Evolutionary conservation across 2,797 vertebrate genomes (phyloP).

Genomic region (Rhincodon typus): DNA sequence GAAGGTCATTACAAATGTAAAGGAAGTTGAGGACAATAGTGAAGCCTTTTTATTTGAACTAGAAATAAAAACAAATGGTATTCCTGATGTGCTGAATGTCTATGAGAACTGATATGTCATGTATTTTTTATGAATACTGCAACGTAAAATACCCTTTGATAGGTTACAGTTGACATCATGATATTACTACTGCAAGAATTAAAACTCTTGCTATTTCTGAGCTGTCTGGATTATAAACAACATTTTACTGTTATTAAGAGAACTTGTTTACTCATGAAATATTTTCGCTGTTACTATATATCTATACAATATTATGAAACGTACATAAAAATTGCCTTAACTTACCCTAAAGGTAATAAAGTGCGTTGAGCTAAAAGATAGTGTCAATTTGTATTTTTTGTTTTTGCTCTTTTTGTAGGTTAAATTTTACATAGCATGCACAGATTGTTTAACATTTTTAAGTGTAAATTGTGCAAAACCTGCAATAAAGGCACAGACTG

Average conservation of each 20-base stretch:
- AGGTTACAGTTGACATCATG: neutral
- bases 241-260: neutral
- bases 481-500: no score
- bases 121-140: slow-evolving; percentile 11
- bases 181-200: neutral
- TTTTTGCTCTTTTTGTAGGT: neutral
- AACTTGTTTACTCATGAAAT: neutral
- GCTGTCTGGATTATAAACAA: neutral
- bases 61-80: neutral
- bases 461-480: neutral
- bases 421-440: neutral
- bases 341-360: neutral
- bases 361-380: neutral
- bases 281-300: neutral
- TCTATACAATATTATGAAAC: neutral
- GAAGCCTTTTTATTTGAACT: neutral
- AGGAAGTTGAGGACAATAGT: neutral
- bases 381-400: neutral
- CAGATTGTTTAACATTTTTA: neutral
- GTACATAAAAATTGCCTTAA: neutral
- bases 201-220: neutral
- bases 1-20: neutral
- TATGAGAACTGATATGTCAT: neutral
- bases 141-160: neutral
- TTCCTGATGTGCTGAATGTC: neutral